Conservation (phyloP, 2,888 invertebrate genomes). For the Lepidochitona cinerea region DNA sequence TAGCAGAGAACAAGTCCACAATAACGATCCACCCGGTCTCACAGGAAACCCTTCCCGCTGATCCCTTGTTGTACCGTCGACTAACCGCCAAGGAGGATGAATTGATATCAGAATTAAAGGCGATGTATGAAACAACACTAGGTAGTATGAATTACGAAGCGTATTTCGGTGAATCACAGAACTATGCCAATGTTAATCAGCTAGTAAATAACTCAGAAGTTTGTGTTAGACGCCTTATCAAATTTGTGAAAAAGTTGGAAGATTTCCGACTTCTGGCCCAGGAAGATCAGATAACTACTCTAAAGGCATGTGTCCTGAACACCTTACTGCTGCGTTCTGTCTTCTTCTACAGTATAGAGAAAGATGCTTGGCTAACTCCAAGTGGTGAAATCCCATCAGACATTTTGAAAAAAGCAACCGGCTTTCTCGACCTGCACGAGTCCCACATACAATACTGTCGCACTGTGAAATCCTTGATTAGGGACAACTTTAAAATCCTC, state of each 20-base stretch:
- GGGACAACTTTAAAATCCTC: constrained; percentile 90
- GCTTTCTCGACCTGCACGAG: constrained; percentile 63
- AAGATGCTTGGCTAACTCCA: constrained; percentile 86
- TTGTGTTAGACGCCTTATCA: constrained; percentile 84
- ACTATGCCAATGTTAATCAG: constrained; percentile 74
- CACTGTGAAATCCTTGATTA: constrained; percentile 71
- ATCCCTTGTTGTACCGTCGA: constrained; percentile 41
- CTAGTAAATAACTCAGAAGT: constrained; percentile 80
- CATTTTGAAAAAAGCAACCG: constrained; percentile 89
- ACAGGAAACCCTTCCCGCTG: constrained; percentile 31
- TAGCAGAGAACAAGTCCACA: neutral
- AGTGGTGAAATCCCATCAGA: constrained; percentile 85
- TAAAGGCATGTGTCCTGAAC: constrained; percentile 79
- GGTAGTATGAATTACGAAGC: constrained; percentile 39
- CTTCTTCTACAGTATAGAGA: constrained; percentile 90
- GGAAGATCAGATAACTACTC: constrained; percentile 89
- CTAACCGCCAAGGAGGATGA: constrained; percentile 38
- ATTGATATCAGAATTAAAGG: constrained; percentile 41
- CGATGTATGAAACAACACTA: constrained; percentile 49
- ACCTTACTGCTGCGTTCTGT: constrained; percentile 89
- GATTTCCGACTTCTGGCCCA: constrained; percentile 95
- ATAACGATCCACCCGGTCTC: constrained; percentile 25
- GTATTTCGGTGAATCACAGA: constrained; percentile 26
- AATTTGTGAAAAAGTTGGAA: constrained; percentile 76
- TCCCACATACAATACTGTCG: constrained; percentile 65